Evolutionary conservation across 30 jellyfish, hydroid and myxozoan species (phyloP), one percentile per base, ranked within the genome.

Genomic region (Aurelia aurita): DNA sequence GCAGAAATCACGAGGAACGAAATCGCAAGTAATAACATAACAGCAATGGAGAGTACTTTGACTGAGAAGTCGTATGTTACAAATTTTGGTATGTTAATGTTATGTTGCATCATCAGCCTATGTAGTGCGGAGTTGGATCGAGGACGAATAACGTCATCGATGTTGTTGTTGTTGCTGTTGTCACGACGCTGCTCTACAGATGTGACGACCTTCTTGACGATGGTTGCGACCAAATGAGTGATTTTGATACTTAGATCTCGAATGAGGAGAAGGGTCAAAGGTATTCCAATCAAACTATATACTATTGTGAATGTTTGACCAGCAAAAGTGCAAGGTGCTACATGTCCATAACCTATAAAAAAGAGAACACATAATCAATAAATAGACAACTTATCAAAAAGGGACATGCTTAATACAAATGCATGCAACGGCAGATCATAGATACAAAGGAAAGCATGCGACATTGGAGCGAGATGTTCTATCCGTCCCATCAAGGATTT

Each of bases 261-360:
- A n/a, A 79, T 27, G 31, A 79, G 15, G 5, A 79, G 67, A 11
- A 79, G 31, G 29, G 81, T 67, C 59, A 79, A 22, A 1, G 90
- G 90, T 19, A 79, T 79, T 8, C 90, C 90, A 32, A 60, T 21
- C 28, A 66, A 21, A 5, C 67, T 72, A 28, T 54, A 79, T 35
- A 79, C 10, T 27, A 79, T 63, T 18, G 90, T 59, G 82, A 79
- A 79, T 4, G 59, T 39, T 21, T 63, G 81, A n/a, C 90, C 90
- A 39, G 31, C 54, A 39, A 22, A 1, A 11, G 90, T 79, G 23
- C 32, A 21, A 7, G 90, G 90, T 4, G 39, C 23, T 14, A 79
- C 22, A 67, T 79, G 68, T 11, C 90, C 90, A 79, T 79, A 79
- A 3, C 90, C 90, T 79, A 55, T 5, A 61, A 79, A 18, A 28